These are phyloP conservation scores for Psilanteris sp. DNA, from an alignment of 1,140 invertebrate species.

Conservation along the genomic window DNA sequence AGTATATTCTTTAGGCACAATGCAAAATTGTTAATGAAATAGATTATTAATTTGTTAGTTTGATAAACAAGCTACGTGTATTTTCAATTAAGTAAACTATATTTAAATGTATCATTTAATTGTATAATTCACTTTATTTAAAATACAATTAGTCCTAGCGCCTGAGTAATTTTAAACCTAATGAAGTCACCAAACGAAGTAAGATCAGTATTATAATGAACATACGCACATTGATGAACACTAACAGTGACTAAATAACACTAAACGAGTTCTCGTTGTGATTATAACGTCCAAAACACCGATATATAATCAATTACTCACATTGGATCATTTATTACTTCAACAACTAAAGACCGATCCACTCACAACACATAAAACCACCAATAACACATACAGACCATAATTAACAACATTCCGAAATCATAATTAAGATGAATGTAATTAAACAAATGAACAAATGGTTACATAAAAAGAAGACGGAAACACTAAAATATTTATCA, in stretches of 20 bases:
- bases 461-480: constrained; percentile 72
- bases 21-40: no score
- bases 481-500: constrained; percentile 41
- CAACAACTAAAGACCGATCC: constrained; percentile 43
- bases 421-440: constrained; percentile 68
- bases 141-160: no score
- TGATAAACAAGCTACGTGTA: no score
- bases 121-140: no score
- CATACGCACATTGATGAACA: constrained; percentile 26
- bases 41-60: no score
- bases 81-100: no score
- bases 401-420: constrained; percentile 72
- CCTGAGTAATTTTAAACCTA: no score
- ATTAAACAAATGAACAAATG: constrained; percentile 71
- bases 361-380: constrained; percentile 49
- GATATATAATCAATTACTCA: constrained; percentile 44
- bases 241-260: constrained; percentile 44
- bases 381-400: constrained; percentile 51
- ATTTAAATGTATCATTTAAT: no score
- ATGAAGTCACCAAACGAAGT: no score
- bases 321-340: constrained; percentile 37
- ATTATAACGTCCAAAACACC: constrained; percentile 47
- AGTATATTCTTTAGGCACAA: no score
- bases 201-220: no score
- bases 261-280: constrained; percentile 43